Evolutionary conservation across 2,113 vertebrate genomes (phyloP), one percentile per base, ranked within the genome.

Genomic region (Aptenodytes patagonicus): DNA sequence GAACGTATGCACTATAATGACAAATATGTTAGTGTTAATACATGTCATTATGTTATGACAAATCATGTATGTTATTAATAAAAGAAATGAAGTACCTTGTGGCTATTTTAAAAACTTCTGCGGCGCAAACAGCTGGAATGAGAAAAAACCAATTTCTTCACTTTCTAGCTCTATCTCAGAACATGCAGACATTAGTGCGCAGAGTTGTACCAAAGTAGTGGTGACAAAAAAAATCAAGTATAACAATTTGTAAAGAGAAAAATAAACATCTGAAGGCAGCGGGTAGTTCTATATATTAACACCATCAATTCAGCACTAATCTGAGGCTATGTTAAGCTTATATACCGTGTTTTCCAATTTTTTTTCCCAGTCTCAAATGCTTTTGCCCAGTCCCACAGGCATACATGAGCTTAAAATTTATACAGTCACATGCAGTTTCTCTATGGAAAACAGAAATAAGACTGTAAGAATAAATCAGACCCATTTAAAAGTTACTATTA

Each of bases 21-120:
- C 80, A 97, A 93, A 95, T 34, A 79, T 4, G 4, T 78, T 82
- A 68, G 77, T 28, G 38, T 82, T 94, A 91, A 91, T 46, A 71
- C 60, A 86, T 46, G 8, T 13, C 32, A 73, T 14, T 65, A 71
- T 61, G 15, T 36, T 82, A 60, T 42, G 42, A 42, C 73, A 94
- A 97, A 85, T 36, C 8, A 69, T 10, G 17, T 40, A 55, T 24
- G 64, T 88, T 57, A 90, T 78, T 70, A 92, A 64, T 52, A 96
- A 97, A 96, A 97, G 76, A 87, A 96, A 93, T n/a, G 4, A 77
- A 97, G 97, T 97, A 99, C 99, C 99, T 99, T 96, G 99, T 99
- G 65, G 99, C 99, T 97, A 99, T 99, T 98, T 99, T 99, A 98
- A 99, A 99, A 96, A 99, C 99, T 96, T 99, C 99, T 25, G 98